Percentiles rank a stretch among this genome's conserved stretches.
These are phyloP conservation scores for Dichetophora obliterata DNA, from an alignment of 2,888 invertebrate species.

Conservation along the genomic window DNA sequence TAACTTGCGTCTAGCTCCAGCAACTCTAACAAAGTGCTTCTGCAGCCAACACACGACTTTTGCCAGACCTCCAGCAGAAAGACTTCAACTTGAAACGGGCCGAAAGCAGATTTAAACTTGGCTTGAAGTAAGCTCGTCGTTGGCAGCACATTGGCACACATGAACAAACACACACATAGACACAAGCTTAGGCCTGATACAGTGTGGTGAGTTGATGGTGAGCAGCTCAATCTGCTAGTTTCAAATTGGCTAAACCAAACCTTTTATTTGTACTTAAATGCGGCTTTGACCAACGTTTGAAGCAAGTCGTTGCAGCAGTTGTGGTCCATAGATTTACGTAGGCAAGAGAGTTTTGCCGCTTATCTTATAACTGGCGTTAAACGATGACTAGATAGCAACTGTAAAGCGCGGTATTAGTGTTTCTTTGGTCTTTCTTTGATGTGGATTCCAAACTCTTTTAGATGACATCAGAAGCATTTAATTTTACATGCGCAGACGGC, in stretches of 20 bases:
- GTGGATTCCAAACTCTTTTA: background rate
- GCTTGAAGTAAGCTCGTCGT: conserved; percentile 33
- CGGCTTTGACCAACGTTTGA: conserved; percentile 2
- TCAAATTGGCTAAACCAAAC: conserved; percentile 10
- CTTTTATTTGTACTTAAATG: conserved; percentile 12
- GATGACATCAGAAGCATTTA: background rate
- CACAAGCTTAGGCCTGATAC: background rate
- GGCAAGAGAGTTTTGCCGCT: background rate
- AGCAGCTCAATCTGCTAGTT: conserved; percentile 14
- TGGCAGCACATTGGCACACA: conserved; percentile 19
- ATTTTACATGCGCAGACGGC: background rate
- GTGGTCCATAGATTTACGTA: background rate
- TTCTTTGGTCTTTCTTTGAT: too few species aligned
- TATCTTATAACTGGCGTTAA: background rate
- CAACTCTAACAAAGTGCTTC: conserved; percentile 63
- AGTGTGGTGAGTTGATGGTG: conserved; percentile 23
- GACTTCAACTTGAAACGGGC: background rate
- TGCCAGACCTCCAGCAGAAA: conserved; percentile 21
- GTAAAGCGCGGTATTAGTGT: background rate
- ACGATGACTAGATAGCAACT: background rate
- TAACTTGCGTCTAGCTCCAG: conserved; percentile 63
- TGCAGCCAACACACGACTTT: conserved; percentile 49
- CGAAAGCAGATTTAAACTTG: conserved; percentile 35
- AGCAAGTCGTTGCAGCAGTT: background rate
- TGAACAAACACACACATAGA: conserved; percentile 1